Evolutionary conservation across 2,797 vertebrate species (phyloP).

Genomic region (Lateolabrax maculatus): DNA sequence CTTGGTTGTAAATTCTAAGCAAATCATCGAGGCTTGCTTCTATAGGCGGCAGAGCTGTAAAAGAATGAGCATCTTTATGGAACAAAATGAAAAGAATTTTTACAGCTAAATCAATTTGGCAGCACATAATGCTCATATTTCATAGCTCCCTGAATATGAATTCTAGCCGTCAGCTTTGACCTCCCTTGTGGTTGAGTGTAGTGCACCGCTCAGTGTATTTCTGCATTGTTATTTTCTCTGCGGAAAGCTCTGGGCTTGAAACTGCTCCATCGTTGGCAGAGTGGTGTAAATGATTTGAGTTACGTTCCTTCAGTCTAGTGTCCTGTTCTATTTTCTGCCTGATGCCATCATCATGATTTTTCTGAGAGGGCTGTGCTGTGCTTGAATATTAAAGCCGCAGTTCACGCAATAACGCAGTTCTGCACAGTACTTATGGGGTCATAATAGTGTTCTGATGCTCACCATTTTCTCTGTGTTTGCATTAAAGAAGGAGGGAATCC

Average conservation of each 20-base stretch:
- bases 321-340: conserved; percentile 56
- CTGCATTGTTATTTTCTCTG: conserved; percentile 73
- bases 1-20: conserved; percentile 79
- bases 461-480: conserved; percentile 54
- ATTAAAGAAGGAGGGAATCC: conserved; percentile 49
- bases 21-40: conserved; percentile 69
- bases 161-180: conserved; percentile 73
- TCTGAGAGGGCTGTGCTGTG: conserved; percentile 30
- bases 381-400: conserved; percentile 51
- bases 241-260: conserved; percentile 65
- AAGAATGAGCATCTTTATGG: conserved; percentile 79
- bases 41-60: conserved; percentile 69
- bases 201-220: conserved; percentile 52
- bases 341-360: conserved; percentile 46
- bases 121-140: conserved; percentile 77
- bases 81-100: conserved; percentile 78
- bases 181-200: conserved; percentile 73
- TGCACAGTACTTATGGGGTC: conserved; percentile 35
- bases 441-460: conserved; percentile 46
- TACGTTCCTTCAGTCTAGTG: conserved; percentile 51
- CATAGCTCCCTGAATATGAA: conserved; percentile 72
- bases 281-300: conserved; percentile 68
- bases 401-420: conserved; percentile 24
- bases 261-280: conserved; percentile 65
- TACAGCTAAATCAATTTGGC: conserved; percentile 83